These are phyloP conservation scores for Papilio aristodemus DNA, from an alignment of 1,140 invertebrate species.

Conservation along the genomic window DNA sequence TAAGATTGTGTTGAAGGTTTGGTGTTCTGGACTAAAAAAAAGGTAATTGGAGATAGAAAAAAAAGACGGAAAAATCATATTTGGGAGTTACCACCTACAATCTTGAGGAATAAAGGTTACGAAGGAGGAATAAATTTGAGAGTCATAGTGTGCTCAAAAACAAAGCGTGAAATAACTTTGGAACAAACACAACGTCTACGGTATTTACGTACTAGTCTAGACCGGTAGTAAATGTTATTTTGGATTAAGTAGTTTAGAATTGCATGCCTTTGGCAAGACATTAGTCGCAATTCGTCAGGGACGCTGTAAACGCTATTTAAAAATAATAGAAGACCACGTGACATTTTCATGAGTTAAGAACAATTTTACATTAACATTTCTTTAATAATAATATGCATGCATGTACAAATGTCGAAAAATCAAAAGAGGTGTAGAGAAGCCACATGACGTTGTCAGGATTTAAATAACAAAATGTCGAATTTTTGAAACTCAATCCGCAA, in stretches of 20 bases:
- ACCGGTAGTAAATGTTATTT: constrained; percentile 22
- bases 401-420: not conserved
- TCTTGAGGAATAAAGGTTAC: no score
- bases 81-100: no score
- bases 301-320: not conserved
- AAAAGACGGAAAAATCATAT: no score
- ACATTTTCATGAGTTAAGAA: not conserved
- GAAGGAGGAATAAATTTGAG: no score
- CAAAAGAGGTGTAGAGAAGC: no score
- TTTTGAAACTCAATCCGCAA: no score
- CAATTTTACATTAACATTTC: not conserved
- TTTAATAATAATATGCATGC: not conserved
- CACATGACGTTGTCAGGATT: no score
- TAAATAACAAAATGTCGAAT: no score
- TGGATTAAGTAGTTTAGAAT: constrained; percentile 9
- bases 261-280: not conserved
- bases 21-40: no score
- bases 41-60: no score
- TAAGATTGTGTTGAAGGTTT: no score
- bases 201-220: constrained; percentile 2
- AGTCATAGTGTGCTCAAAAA: no score
- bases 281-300: not conserved
- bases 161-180: not conserved
- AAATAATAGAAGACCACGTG: not conserved
- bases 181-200: constrained; percentile 4